Conservation (phyloP, 2,113 vertebrate genomes). For the Diadophis punctatus region DNA sequence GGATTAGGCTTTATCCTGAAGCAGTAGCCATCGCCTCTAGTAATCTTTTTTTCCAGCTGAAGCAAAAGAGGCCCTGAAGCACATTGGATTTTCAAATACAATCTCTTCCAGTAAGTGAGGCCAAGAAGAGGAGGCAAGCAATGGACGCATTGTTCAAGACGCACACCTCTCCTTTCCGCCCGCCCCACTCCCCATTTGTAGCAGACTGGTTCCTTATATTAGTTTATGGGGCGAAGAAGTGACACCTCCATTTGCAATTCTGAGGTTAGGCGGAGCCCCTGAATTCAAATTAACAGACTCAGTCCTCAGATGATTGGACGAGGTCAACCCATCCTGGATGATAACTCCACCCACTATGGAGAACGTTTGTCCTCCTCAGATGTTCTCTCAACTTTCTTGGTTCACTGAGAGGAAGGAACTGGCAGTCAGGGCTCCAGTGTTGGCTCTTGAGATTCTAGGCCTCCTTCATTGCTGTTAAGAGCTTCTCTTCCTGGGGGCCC, state of each 20-base stretch:
- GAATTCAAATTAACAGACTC: no score
- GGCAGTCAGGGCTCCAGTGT: not conserved
- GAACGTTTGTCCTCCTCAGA: not conserved
- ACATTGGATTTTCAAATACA: not conserved
- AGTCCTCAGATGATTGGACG: no score
- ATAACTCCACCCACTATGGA: no score
- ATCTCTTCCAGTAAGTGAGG: not conserved
- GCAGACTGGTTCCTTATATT: not conserved
- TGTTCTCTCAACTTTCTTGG: not conserved
- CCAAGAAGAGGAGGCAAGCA: not conserved
- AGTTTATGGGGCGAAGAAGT: not conserved
- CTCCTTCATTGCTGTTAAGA: not conserved
- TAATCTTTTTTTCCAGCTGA: not conserved
- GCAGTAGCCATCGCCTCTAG: not conserved
- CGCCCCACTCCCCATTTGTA: not conserved
- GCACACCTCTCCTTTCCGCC: not conserved
- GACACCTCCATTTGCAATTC: not conserved
- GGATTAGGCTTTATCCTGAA: not conserved
- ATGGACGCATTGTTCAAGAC: not conserved
- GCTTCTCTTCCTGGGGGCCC: not conserved
- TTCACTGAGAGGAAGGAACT: not conserved
- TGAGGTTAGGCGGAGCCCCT: not conserved
- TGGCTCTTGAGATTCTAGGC: not conserved
- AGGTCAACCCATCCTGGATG: no score
- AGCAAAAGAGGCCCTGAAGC: not conserved